These are phyloP conservation scores for Rhadina sibilatrix DNA, from an alignment of 2,113 vertebrate species.

Conservation along the genomic window DNA sequence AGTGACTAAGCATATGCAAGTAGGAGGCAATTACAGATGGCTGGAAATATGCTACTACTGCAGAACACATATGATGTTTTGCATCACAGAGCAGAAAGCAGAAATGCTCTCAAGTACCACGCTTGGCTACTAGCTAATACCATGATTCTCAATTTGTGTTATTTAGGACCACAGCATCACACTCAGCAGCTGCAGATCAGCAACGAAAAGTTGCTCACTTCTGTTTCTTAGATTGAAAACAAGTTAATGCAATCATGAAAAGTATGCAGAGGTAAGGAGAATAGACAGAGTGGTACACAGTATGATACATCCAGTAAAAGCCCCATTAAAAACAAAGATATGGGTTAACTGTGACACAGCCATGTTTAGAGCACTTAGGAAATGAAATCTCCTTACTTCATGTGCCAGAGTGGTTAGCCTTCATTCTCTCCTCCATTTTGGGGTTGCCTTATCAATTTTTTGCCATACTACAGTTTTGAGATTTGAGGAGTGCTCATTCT, in stretches of 20 bases:
- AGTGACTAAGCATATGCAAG: slow-evolving; percentile 64
- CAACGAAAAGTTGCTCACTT: slow-evolving; percentile 2
- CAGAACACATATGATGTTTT: slow-evolving; percentile 71
- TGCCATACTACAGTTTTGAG: neutral
- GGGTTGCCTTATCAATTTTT: neutral
- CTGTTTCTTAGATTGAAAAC: neutral
- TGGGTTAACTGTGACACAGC: neutral
- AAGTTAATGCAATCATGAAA: neutral
- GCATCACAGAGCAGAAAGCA: slow-evolving; percentile 48
- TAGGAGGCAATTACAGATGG: slow-evolving; percentile 72
- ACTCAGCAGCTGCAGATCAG: neutral
- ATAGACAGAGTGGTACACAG: neutral
- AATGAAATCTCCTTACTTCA: neutral
- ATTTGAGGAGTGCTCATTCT: neutral
- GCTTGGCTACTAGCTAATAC: neutral
- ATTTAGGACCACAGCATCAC: neutral
- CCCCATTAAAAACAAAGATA: neutral
- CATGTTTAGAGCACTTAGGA: neutral
- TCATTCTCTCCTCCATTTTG: neutral
- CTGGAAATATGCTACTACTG: slow-evolving; percentile 68
- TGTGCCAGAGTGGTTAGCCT: neutral
- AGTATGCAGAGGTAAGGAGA: neutral
- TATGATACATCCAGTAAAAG: neutral
- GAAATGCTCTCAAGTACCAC: slow-evolving; percentile 4
- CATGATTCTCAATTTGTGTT: neutral